phyloP scores from a whole-genome alignment of 2,888 invertebrate genomes.

The Nebria salina region DNA sequence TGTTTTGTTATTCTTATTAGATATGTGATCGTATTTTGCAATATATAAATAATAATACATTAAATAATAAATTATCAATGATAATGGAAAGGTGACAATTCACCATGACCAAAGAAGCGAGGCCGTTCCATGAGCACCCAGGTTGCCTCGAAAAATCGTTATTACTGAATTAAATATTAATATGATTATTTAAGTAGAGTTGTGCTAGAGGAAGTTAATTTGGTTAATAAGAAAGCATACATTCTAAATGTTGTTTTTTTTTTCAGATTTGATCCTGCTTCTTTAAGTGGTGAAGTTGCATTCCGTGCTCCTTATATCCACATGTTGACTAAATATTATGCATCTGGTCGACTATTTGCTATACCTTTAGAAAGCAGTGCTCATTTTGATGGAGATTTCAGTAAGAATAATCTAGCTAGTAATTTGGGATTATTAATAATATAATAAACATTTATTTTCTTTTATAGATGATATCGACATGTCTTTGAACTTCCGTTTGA shows the following conservation, averaged over 20 bases:
- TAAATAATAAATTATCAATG: no score
- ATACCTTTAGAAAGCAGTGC: slow-evolving; percentile 66
- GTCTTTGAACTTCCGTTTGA: neutral
- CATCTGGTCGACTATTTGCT: slow-evolving; percentile 64
- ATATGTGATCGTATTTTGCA: no score
- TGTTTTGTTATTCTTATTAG: no score
- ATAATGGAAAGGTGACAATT: no score
- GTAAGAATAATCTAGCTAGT: slow-evolving; percentile 58
- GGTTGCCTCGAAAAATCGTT: neutral
- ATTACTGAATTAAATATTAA: no score
- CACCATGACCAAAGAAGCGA: neutral
- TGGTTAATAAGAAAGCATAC: neutral
- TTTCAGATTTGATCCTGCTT: slow-evolving; percentile 32
- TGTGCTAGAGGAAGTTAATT: no score
- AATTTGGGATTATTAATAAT: neutral
- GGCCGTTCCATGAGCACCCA: neutral
- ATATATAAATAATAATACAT: no score
- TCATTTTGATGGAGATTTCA: slow-evolving; percentile 67
- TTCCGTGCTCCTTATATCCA: slow-evolving; percentile 17
- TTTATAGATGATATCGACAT: slow-evolving; percentile 8
- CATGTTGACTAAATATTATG: slow-evolving; percentile 62
- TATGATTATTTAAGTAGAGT: no score
- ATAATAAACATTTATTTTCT: neutral
- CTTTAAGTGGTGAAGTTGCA: slow-evolving; percentile 21
- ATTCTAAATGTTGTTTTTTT: neutral